A percentile compares a stretch with the other conserved stretches of the same genome.
These are phyloP conservation scores for Hypomesus transpacificus DNA, from an alignment of 2,113 vertebrate species.

Conservation along the genomic window DNA sequence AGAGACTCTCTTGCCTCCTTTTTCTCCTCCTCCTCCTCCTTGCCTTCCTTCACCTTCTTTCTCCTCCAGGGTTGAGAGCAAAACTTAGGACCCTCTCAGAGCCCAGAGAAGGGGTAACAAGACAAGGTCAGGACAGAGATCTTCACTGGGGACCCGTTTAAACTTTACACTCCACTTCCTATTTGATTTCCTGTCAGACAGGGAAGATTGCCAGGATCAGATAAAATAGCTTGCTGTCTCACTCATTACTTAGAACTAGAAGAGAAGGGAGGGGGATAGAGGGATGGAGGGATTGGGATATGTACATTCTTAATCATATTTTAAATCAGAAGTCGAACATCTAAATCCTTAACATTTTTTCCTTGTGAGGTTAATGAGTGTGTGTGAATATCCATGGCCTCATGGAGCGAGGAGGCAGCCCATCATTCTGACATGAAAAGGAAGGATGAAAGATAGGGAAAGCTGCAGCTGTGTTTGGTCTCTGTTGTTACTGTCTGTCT, in stretches of 20 bases:
- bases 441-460: too few species aligned
- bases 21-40: neutral
- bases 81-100: neutral
- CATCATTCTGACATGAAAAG: too few species aligned
- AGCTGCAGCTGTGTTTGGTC: too few species aligned
- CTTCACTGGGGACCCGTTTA: conserved; percentile 15
- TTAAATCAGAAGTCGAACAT: too few species aligned
- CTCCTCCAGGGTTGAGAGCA: neutral
- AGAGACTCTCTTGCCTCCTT: neutral
- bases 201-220: conserved; percentile 34
- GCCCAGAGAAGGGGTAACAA: neutral
- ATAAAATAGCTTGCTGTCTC: too few species aligned
- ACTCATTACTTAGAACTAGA: conserved; percentile 1
- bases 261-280: neutral
- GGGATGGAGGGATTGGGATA: too few species aligned
- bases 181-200: conserved; percentile 48
- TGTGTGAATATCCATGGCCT: too few species aligned
- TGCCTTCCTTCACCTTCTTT: neutral
- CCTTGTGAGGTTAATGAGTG: too few species aligned
- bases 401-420: too few species aligned
- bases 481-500: too few species aligned
- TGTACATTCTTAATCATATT: too few species aligned
- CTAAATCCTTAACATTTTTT: too few species aligned
- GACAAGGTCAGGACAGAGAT: conserved; percentile 20
- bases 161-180: conserved; percentile 27